Conservation (phyloP, 2,888 invertebrate species). For the Eugnorisma glareosa region DNA sequence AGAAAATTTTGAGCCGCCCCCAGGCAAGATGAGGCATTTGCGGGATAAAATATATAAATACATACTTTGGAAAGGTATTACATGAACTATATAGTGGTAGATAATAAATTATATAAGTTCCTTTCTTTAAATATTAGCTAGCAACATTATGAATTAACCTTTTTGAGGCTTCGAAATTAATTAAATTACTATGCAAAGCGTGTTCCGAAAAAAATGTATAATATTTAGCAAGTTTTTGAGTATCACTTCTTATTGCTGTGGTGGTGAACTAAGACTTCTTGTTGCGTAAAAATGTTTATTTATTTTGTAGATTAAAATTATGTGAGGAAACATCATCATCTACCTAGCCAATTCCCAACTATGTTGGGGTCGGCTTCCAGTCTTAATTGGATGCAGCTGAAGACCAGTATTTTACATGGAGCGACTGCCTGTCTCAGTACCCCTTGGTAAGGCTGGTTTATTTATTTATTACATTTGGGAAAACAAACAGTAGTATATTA, state of each 20-base stretch:
- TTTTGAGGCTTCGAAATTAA: background rate
- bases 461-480: too few species aligned
- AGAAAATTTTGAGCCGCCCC: conserved; percentile 52
- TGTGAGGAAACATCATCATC: too few species aligned
- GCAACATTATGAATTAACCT: background rate
- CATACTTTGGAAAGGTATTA: conserved; percentile 33
- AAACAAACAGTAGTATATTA: too few species aligned
- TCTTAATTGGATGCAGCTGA: too few species aligned
- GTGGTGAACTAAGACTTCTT: background rate
- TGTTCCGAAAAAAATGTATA: background rate
- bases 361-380: too few species aligned
- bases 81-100: conserved; percentile 16
- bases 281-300: background rate
- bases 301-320: background rate
- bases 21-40: conserved; percentile 49
- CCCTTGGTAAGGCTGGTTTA: too few species aligned
- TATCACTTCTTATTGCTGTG: background rate
- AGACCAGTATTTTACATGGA: too few species aligned
- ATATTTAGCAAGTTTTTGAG: background rate
- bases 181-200: background rate
- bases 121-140: background rate
- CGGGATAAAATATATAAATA: conserved; percentile 54
- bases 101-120: background rate
- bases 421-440: too few species aligned
- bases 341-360: too few species aligned